Conservation (phyloP, 2,113 vertebrate genomes). For the Scartelaos histophorus region DNA sequence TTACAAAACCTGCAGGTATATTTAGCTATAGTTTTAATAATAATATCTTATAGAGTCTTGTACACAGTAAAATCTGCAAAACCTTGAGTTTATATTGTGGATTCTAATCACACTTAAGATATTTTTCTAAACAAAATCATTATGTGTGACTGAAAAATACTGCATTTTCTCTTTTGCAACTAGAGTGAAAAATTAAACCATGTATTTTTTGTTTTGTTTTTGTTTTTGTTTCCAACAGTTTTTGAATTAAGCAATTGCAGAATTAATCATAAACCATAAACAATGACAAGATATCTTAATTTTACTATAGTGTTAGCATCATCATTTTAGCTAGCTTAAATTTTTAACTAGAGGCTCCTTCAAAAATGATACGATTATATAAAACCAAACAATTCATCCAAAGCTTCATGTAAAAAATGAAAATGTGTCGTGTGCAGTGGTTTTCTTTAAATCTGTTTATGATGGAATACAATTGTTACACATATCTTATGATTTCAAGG, state of each 20-base stretch:
- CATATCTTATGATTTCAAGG: background rate
- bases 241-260: no score
- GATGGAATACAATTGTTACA: background rate
- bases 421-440: conserved; percentile 41
- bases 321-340: no score
- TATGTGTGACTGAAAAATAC: no score
- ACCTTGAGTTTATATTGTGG: no score
- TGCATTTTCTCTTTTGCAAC: conserved; percentile 22
- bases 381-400: background rate
- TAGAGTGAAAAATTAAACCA: conserved; percentile 19
- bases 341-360: background rate
- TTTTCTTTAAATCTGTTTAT: conserved; percentile 33
- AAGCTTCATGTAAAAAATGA: conserved; percentile 15
- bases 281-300: background rate
- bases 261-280: background rate
- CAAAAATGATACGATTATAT: background rate
- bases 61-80: no score
- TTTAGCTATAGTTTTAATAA: no score
- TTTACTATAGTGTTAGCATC: background rate
- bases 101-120: no score
- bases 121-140: no score
- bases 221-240: no score
- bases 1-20: no score
- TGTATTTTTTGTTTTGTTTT: no score
- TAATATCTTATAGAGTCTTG: no score